phyloP scores from a whole-genome alignment of 2,113 vertebrate species.

The Cynocephalus volans region DNA sequence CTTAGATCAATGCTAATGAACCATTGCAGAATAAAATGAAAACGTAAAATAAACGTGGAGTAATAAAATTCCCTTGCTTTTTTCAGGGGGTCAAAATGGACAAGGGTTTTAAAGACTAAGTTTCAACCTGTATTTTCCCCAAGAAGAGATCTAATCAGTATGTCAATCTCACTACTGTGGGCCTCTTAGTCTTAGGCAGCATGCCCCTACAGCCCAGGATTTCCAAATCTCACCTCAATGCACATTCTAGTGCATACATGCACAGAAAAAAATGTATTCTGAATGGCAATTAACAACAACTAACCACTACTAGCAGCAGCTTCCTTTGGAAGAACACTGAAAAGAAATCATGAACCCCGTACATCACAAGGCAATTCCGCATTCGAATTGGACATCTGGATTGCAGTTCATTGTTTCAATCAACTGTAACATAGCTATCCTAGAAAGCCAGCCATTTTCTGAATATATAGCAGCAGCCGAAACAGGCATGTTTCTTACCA shows the following conservation, averaged over 20 bases:
- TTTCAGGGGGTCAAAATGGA: conserved; percentile 65
- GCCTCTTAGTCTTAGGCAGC: not conserved
- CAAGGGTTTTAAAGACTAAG: conserved; percentile 18
- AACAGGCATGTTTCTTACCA: conserved; percentile 85
- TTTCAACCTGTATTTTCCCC: not conserved
- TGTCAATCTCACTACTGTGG: not conserved
- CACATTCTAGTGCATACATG: not conserved
- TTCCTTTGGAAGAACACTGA: conserved; percentile 26
- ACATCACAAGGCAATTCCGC: conserved; percentile 54
- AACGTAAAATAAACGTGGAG: conserved; percentile 85
- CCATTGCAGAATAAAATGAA: conserved; percentile 87
- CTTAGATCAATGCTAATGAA: conserved; percentile 91
- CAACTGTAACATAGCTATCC: conserved; percentile 65
- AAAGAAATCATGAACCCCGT: not conserved
- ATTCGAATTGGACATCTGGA: conserved; percentile 60
- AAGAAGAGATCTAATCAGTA: not conserved
- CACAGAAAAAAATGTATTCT: conserved; percentile 47
- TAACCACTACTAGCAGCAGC: not conserved
- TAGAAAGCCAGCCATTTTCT: conserved; percentile 88
- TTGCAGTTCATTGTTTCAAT: conserved; percentile 77
- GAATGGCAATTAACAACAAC: not conserved
- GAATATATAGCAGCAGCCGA: conserved; percentile 73
- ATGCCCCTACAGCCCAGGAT: conserved; percentile 60
- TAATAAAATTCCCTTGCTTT: conserved; percentile 67
- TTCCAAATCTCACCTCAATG: conserved; percentile 44